phyloP scores from a whole-genome alignment of 2,797 vertebrate genomes.

The Australoheros facetus region DNA sequence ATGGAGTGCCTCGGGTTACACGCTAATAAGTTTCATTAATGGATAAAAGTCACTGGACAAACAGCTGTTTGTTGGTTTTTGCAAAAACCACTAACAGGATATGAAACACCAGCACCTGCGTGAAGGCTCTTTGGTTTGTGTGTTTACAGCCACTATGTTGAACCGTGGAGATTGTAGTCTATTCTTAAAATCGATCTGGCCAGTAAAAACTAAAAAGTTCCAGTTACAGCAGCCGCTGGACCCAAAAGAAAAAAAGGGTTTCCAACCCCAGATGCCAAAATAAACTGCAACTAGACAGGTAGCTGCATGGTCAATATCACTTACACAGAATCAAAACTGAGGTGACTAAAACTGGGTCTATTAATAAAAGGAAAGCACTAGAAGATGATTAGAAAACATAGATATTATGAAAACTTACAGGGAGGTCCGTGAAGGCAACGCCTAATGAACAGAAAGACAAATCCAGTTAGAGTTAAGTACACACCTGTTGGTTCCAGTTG shows the following conservation, averaged over 20 bases:
- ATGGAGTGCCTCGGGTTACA: neutral
- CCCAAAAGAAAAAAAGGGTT: neutral
- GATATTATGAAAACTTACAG: slow-evolving; percentile 84
- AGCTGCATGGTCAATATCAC: neutral
- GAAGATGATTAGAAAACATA: neutral
- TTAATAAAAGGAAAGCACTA: neutral
- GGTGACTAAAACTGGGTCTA: neutral
- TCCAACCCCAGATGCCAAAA: slow-evolving; percentile 21
- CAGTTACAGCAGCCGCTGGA: slow-evolving; percentile 8
- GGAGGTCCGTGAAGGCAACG: slow-evolving; percentile 98
- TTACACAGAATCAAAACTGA: neutral
- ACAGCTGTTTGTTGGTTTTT: neutral
- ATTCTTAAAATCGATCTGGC: neutral
- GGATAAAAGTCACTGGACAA: neutral
- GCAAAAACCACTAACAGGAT: neutral
- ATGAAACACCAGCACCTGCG: neutral
- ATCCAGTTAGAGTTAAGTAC: neutral
- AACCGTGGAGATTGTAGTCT: neutral
- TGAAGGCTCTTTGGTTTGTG: neutral
- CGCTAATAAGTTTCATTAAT: too few relatives aligned
- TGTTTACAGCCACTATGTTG: neutral
- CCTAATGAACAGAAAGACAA: slow-evolving; percentile 74
- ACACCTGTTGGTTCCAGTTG: neutral
- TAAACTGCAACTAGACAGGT: slow-evolving; percentile 28
- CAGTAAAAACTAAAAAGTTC: neutral